Evolutionary conservation across 2,888 invertebrate species (phyloP), one percentile per base, ranked within the genome.

Genomic region (Euzophera pinguis): DNA sequence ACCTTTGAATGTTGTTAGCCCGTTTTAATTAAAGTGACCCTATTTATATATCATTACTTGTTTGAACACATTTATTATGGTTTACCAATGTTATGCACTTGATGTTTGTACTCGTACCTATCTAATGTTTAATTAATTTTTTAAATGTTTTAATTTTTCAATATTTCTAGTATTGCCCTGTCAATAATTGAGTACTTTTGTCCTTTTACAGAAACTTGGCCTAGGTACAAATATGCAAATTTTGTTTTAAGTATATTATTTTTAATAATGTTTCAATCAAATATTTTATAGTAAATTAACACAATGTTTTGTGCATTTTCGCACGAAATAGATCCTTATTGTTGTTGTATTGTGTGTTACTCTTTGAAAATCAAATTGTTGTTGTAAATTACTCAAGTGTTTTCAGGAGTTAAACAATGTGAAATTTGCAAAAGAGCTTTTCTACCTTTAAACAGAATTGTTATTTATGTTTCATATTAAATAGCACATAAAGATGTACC

Each of bases 321-420:
- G 57, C 57, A 53, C 55, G 50, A 47, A 54, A 51, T 55, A 53
- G 42, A 53, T 39, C 54, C 54, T 53, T 60, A 57, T 63, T 53
- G 66, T 74, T 76, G 75, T 79, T 79, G 78, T 82, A 71, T 68
- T 70, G 77, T 72, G 77, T 78, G 75, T 75, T 78, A 72, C 61
- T 64, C 61, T 71, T 75, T 73, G 12, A 32, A 73, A 72, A 69
- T 66, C 55, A 71, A 63, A 71, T 72, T 74, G 74, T 79, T 77
- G 71, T 56, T 57, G 52, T 57, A 51, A 53, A 45, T 63, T 59
- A 60, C 55, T 59, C 63, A 65, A 62, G n/a, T 69, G 69, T 58
- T 64, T 59, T 42, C 43, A 48, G 41, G 47, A 51, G 3, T 52
- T 49, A 38, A n/a, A 34, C 34, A 41, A 22, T 1, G n/a, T 22